phyloP scores from a whole-genome alignment of 2,113 vertebrate genomes.

The Macquaria australasica region DNA sequence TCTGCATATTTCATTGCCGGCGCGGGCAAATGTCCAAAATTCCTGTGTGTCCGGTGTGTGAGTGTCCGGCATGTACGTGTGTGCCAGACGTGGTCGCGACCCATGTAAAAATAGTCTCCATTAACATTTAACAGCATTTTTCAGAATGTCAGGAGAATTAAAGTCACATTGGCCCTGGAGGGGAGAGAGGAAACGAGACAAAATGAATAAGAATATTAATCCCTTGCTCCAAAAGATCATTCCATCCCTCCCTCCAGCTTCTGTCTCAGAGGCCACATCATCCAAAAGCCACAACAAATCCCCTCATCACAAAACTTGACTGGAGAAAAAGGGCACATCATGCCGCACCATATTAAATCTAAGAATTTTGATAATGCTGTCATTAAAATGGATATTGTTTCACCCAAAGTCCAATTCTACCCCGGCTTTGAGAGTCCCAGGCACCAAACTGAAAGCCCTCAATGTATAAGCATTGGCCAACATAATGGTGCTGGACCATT shows the following conservation, averaged over 20 bases:
- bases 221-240: conserved; percentile 71
- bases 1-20: neutral
- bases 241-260: conserved; percentile 54
- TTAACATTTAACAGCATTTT: conserved; percentile 84
- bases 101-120: conserved; percentile 81
- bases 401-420: conserved; percentile 6
- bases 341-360: conserved; percentile 36
- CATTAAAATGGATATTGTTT: conserved; percentile 54
- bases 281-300: conserved; percentile 73
- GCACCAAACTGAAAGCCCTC: neutral
- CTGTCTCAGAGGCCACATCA: conserved; percentile 72
- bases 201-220: conserved; percentile 80
- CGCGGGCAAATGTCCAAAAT: conserved; percentile 12
- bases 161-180: conserved; percentile 70
- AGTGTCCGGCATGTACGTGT: conserved; percentile 18
- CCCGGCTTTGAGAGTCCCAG: neutral
- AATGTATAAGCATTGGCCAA: neutral
- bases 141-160: conserved; percentile 79
- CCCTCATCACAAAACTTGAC: conserved; percentile 66
- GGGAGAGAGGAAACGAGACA: conserved; percentile 59
- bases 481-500: neutral
- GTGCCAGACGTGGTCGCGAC: conserved; percentile 60
- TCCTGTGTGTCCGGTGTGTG: conserved; percentile 6
- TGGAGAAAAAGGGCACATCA: conserved; percentile 62
- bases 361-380: conserved; percentile 54